Percentiles rank a stretch among this genome's conserved stretches.
Conservation (phyloP, 1,140 invertebrate genomes). For the Zaprionus taronus region DNA sequence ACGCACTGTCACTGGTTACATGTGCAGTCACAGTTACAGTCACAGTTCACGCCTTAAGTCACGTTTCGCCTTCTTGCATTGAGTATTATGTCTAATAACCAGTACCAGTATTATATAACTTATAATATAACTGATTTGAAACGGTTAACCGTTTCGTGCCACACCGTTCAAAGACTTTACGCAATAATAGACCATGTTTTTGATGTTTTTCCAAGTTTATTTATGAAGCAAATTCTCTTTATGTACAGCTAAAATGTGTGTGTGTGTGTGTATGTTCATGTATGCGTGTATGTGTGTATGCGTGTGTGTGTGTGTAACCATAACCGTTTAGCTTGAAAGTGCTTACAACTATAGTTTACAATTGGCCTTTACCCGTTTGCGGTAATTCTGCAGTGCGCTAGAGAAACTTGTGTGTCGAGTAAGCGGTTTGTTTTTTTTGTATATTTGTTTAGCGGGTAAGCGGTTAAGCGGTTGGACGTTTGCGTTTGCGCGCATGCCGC, state of each 20-base stretch:
- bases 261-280: slow-evolving; percentile 17
- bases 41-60: background rate
- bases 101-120: slow-evolving; percentile 1
- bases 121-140: background rate
- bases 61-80: background rate
- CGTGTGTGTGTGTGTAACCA: slow-evolving; percentile 32
- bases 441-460: slow-evolving; percentile 51
- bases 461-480: slow-evolving; percentile 62
- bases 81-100: background rate
- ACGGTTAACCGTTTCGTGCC: slow-evolving; percentile 36
- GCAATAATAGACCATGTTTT: slow-evolving; percentile 11
- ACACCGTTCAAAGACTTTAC: background rate
- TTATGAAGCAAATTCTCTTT: slow-evolving; percentile 54
- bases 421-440: slow-evolving; percentile 27
- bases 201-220: slow-evolving; percentile 48
- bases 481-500: slow-evolving; percentile 67
- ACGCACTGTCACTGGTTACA: background rate
- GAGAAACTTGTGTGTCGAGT: slow-evolving; percentile 36
- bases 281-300: slow-evolving; percentile 16
- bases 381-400: slow-evolving; percentile 32
- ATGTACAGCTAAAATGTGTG: slow-evolving; percentile 58
- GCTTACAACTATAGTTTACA: slow-evolving; percentile 37
- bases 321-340: slow-evolving; percentile 47
- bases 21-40: background rate
- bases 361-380: slow-evolving; percentile 57